Conservation (phyloP, 2,888 invertebrate species). For the Alloplasta piceator region DNA sequence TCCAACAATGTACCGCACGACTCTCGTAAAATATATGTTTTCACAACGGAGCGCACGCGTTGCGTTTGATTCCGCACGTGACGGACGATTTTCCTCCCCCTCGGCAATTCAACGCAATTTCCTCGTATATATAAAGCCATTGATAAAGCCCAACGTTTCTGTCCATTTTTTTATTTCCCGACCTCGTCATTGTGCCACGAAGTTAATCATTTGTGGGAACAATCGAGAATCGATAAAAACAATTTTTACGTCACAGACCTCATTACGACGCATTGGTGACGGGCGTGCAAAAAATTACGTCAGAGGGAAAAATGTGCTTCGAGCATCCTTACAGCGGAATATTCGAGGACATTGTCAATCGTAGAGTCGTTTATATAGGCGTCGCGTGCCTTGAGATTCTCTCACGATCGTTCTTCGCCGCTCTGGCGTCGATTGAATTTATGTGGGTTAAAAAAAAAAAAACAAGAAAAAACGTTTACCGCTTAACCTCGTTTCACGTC, state of each 20-base stretch:
- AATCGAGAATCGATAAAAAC: conserved; percentile 34
- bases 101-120: conserved; percentile 20
- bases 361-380: conserved; percentile 41
- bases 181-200: background rate
- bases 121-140: conserved; percentile 5
- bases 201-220: conserved; percentile 29
- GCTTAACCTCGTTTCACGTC: background rate
- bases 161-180: conserved; percentile 21
- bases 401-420: conserved; percentile 50
- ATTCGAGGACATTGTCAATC: conserved; percentile 54
- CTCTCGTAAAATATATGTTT: conserved; percentile 25
- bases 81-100: conserved; percentile 5
- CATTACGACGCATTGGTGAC: background rate
- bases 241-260: no score
- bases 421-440: conserved; percentile 57
- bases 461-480: background rate
- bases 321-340: conserved; percentile 60
- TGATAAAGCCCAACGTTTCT: background rate
- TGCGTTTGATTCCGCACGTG: conserved; percentile 44
- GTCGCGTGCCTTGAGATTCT: conserved; percentile 45
- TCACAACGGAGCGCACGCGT: conserved; percentile 26
- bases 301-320: conserved; percentile 36
- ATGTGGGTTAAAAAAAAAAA: conserved; percentile 34
- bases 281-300: background rate
- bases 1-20: background rate